These are phyloP conservation scores for Colinus virginianus DNA, from an alignment of 2,113 vertebrate species.

Conservation along the genomic window DNA sequence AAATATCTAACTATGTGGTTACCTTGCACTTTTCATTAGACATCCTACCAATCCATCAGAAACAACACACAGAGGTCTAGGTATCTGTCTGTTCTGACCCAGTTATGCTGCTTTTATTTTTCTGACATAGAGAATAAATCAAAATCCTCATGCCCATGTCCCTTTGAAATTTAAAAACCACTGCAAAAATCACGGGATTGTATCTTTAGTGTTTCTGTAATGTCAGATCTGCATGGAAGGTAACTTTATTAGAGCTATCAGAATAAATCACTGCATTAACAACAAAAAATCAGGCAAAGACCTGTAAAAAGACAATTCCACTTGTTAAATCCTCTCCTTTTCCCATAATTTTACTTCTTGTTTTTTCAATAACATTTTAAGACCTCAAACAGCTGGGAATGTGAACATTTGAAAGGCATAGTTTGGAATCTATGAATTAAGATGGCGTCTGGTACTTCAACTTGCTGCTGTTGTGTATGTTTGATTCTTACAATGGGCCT, in stretches of 20 bases:
- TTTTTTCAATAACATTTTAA: neutral
- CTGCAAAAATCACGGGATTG: neutral
- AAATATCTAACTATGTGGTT: neutral
- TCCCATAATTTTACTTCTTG: neutral
- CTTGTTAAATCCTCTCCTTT: neutral
- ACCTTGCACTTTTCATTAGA: neutral
- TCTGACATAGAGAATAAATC: neutral
- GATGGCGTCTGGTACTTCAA: neutral
- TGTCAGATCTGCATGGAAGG: neutral
- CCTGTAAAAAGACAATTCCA: neutral
- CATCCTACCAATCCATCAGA: neutral
- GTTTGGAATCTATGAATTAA: neutral
- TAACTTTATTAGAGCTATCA: neutral
- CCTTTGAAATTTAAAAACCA: neutral
- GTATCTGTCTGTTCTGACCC: neutral
- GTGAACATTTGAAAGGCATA: neutral
- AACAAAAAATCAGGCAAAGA: neutral
- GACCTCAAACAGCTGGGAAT: neutral
- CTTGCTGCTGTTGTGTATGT: neutral
- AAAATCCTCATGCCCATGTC: neutral
- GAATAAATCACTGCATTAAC: neutral
- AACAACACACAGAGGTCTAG: neutral
- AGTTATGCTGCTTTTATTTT: accelerated
- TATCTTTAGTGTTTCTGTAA: neutral
- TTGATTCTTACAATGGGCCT: neutral